Percentiles rank a stretch among this genome's conserved stretches.
phyloP scores from a whole-genome alignment of 2,113 vertebrate genomes.

The Pluvianellus socialis region DNA sequence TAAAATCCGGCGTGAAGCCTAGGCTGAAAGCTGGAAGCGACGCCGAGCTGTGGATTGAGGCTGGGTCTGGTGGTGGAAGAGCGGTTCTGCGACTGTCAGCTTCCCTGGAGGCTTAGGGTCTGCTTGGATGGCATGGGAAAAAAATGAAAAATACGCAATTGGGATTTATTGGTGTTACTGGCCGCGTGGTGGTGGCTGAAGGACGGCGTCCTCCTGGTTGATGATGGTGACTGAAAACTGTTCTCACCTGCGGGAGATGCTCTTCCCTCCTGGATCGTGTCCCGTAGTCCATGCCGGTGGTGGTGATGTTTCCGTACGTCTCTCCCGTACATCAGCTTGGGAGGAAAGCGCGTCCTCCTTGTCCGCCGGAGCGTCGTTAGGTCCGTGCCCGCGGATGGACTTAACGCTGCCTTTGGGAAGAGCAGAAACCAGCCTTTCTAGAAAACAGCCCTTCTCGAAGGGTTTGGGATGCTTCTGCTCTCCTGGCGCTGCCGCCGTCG shows the following conservation, averaged over 20 bases:
- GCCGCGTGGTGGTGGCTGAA: neutral
- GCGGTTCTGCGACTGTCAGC: accelerated
- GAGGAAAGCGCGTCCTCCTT: neutral
- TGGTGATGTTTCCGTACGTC: neutral
- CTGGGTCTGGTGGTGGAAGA: neutral
- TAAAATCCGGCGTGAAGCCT: too few species aligned
- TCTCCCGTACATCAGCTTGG: too few species aligned
- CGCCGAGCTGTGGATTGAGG: neutral
- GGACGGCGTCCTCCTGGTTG: neutral
- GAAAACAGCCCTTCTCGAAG: too few species aligned
- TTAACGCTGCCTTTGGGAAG: neutral
- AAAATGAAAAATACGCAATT: neutral
- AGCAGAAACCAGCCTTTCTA: neutral
- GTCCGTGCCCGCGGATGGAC: neutral
- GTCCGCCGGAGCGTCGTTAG: too few species aligned
- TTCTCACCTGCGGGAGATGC: neutral
- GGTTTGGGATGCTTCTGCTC: neutral
- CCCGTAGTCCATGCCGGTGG: accelerated
- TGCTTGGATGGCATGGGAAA: neutral
- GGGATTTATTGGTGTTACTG: neutral
- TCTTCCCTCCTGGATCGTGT: neutral
- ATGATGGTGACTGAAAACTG: accelerated
- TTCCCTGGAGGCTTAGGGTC: neutral
- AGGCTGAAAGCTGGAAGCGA: neutral
- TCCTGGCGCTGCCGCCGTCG: neutral